Conservation (phyloP, 1,140 invertebrate genomes). For the Belonocnema kinseyi region DNA sequence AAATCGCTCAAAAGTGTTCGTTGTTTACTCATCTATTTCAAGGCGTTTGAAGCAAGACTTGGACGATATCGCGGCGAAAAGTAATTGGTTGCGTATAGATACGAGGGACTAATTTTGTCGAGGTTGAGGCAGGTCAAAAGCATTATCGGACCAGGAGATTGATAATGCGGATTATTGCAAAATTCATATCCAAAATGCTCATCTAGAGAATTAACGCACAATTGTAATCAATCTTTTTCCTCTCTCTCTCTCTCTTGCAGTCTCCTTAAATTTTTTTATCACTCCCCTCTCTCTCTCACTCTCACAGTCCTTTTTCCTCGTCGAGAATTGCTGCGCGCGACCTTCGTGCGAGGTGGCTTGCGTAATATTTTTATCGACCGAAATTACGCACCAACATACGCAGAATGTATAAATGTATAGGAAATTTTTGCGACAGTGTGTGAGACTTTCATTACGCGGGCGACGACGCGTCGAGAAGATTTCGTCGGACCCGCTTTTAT, state of each 20-base stretch:
- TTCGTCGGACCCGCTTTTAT: conserved; percentile 27
- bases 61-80: conserved; percentile 13
- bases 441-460: conserved; percentile 15
- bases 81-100: conserved; percentile 41
- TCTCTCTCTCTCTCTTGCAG: conserved; percentile 13
- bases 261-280: background rate
- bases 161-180: conserved; percentile 50
- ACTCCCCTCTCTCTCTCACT: conserved; percentile 32
- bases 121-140: conserved; percentile 69
- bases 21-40: conserved; percentile 15
- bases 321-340: conserved; percentile 51
- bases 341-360: conserved; percentile 68
- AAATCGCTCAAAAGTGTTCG: conserved; percentile 5
- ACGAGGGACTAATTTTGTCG: conserved; percentile 61
- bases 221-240: conserved; percentile 36
- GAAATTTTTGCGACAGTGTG: background rate
- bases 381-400: conserved; percentile 62
- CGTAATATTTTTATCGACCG: conserved; percentile 73
- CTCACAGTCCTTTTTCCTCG: conserved; percentile 33
- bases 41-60: background rate
- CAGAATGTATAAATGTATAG: background rate
- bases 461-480: conserved; percentile 18
- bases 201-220: conserved; percentile 3
- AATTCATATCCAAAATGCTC: conserved; percentile 41
- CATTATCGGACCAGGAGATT: conserved; percentile 44